Evolutionary conservation across 2,797 vertebrate species (phyloP), one percentile per base, ranked within the genome.

Genomic region (Melanotaenia nigrans): DNA sequence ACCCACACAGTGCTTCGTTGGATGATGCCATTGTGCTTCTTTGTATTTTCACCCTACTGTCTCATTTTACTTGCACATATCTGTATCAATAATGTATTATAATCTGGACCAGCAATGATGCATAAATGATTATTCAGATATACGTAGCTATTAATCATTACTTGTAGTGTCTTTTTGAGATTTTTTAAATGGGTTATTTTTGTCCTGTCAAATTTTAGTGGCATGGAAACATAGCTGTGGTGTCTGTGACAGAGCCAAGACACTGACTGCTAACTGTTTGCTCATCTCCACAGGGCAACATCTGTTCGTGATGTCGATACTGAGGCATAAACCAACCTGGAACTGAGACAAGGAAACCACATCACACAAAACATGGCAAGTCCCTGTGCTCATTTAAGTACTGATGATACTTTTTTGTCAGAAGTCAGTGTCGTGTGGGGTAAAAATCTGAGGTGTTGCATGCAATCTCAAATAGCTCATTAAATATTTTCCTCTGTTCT

Each of bases 321-420:
- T 90, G 88, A 90, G 89, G 89, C 89, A 79, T 68, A 89, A 83
- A 90, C 87, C 86, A 90, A 89, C 83, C 91, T 91, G 92, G 88
- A 94, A 92, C 83, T 95, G 92, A 94, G 90, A 92, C 90, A 82
- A 92, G 87, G 82, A 83, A 86, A 90, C 90, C 82, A 93, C 89
- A 89, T 93, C 88, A 87, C 89, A 90, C 88, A 87, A 89, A 95
- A 91, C 92, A 95, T 95, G 95, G 95, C 92, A 92, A 92, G 93
- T 92, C 67, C 81, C 60, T 3, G 5, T 28, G 63, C 60, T 81
- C 6, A 1, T 76, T 32, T 54, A n/a, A 36, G 45, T 67, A 32
- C 30, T 9, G 57, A 64, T 79, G 65, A 74, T 24, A 51, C 40
- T 67, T 14, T 57, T 73, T 65, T 74, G 36, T 68, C 53, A 54